Evolutionary conservation across 2,797 vertebrate species (phyloP).

Genomic region (Peromyscus aztecus): DNA sequence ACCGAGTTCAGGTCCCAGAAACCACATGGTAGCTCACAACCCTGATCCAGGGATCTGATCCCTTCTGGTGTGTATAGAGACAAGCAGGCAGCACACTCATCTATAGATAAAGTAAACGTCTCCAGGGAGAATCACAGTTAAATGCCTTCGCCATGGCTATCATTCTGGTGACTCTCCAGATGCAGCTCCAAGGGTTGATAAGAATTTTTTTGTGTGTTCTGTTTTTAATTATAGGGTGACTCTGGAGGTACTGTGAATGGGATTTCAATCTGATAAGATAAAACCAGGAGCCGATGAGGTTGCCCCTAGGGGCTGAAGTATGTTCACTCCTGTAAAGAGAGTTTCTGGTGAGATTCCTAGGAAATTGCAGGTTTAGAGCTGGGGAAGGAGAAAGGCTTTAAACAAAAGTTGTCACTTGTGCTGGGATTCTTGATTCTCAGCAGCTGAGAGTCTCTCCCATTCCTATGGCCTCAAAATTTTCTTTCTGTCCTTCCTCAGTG

Average conservation of each 20-base stretch:
- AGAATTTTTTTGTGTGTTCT: background rate
- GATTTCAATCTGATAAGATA: conserved; percentile 9
- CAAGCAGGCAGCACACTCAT: background rate
- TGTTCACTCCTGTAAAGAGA: background rate
- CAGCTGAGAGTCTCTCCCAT: background rate
- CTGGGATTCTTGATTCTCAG: background rate
- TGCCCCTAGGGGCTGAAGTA: background rate
- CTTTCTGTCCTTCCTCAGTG: background rate
- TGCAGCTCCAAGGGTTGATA: background rate
- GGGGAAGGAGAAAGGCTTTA: background rate
- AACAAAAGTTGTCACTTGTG: background rate
- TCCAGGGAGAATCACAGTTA: background rate
- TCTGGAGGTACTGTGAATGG: background rate
- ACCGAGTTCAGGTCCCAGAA: background rate
- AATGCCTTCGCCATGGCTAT: background rate
- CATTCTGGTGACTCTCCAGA: background rate
- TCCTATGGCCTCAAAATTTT: background rate
- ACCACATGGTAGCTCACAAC: background rate
- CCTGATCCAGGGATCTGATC: background rate
- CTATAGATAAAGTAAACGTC: background rate
- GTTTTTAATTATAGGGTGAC: background rate
- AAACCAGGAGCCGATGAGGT: background rate
- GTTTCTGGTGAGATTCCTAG: background rate
- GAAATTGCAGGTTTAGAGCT: background rate
- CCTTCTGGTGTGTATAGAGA: background rate